A percentile compares a stretch with the other conserved stretches of the same genome.
phyloP scores from a whole-genome alignment of 1,140 invertebrate genomes.

The Drosophila ficusphila region DNA sequence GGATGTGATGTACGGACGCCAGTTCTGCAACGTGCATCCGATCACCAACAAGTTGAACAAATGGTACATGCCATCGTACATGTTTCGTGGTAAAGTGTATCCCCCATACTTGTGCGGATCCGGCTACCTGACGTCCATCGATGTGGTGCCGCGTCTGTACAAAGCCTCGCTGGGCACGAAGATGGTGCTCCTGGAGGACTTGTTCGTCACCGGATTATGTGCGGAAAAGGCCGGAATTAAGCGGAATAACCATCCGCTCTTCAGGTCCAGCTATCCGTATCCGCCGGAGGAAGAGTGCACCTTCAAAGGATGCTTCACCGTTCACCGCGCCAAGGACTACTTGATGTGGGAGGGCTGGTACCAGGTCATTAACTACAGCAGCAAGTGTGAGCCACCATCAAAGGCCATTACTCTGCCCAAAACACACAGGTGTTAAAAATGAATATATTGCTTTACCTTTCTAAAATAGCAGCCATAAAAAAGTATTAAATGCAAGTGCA shows the following conservation, averaged over 20 bases:
- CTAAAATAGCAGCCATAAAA: too few species aligned
- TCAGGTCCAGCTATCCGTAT: constrained; percentile 49
- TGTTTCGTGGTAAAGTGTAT: constrained; percentile 90
- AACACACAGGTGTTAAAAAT: background rate
- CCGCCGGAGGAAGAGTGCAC: constrained; percentile 44
- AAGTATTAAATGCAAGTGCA: too few species aligned
- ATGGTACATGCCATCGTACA: constrained; percentile 92
- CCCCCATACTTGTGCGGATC: constrained; percentile 94
- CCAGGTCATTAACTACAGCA: constrained; percentile 63
- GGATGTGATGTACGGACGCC: constrained; percentile 88
- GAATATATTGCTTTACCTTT: too few species aligned
- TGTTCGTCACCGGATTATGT: constrained; percentile 91
- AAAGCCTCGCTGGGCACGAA: constrained; percentile 88
- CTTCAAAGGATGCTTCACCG: constrained; percentile 63
- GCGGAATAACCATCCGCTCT: constrained; percentile 60
- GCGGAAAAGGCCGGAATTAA: constrained; percentile 60
- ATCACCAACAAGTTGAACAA: constrained; percentile 89
- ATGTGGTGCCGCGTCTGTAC: constrained; percentile 89
- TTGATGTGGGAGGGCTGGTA: constrained; percentile 66
- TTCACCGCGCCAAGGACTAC: constrained; percentile 65
- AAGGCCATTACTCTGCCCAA: background rate
- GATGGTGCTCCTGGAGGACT: constrained; percentile 92
- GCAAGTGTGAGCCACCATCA: constrained; percentile 56
- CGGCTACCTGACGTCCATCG: constrained; percentile 91
- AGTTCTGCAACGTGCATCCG: constrained; percentile 90